phyloP scores from a whole-genome alignment of 35 echinoderm and acorn worm genomes.

The Lytechinus pictus region DNA sequence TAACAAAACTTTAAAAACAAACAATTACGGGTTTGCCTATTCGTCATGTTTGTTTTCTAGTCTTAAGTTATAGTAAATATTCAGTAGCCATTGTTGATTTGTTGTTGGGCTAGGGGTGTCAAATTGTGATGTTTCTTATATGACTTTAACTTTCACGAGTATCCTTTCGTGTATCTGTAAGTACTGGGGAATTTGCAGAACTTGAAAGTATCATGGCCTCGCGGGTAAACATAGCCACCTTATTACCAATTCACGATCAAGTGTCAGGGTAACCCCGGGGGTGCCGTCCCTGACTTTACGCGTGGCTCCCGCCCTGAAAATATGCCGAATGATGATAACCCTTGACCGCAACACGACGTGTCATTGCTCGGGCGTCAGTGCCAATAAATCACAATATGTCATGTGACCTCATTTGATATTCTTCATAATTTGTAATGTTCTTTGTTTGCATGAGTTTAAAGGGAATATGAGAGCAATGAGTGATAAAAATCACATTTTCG shows the following conservation, averaged over 20 bases:
- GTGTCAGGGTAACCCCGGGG: neutral
- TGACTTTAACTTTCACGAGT: too few species aligned
- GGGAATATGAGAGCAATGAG: neutral
- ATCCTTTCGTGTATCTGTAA: too few species aligned
- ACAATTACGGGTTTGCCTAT: too few species aligned
- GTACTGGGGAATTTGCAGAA: too few species aligned
- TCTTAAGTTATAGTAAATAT: too few species aligned
- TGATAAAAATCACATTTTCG: neutral
- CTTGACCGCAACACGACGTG: neutral
- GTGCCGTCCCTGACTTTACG: slow-evolving; percentile 12
- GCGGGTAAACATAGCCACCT: neutral
- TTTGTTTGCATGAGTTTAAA: neutral
- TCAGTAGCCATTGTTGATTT: too few species aligned
- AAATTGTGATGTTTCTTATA: too few species aligned
- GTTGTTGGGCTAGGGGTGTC: too few species aligned
- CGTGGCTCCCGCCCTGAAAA: slow-evolving; percentile 7
- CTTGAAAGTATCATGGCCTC: too few species aligned
- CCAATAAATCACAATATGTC: slow-evolving; percentile 31
- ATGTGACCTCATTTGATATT: neutral
- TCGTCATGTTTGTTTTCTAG: too few species aligned
- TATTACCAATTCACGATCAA: neutral
- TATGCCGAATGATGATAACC: slow-evolving; percentile 34
- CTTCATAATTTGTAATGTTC: neutral
- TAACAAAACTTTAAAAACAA: too few species aligned
- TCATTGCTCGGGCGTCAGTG: neutral